A percentile compares a stretch with the other conserved stretches of the same genome.
Conservation (phyloP, 2,797 vertebrate species). For the Mus caroli region DNA sequence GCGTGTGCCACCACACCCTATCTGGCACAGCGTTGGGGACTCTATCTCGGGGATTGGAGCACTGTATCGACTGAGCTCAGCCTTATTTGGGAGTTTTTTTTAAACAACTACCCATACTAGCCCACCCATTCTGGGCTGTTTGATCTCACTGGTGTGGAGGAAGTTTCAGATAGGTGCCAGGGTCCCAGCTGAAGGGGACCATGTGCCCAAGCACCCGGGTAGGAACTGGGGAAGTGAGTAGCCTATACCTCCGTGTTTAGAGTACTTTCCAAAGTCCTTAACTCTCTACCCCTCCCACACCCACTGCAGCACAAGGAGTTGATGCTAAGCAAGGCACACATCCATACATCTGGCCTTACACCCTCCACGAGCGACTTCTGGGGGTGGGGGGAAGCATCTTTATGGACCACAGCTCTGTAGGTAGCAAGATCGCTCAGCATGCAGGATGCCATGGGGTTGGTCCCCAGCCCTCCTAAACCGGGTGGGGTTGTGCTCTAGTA, state of each 20-base stretch:
- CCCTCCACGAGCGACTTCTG: background rate
- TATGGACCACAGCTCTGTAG: background rate
- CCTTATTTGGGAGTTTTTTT: background rate
- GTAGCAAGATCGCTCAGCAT: background rate
- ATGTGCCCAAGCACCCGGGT: background rate
- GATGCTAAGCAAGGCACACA: rapidly evolving
- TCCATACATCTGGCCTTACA: background rate
- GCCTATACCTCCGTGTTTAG: background rate
- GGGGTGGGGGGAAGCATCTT: background rate
- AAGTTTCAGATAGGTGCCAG: background rate
- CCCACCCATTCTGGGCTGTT: background rate
- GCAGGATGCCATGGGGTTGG: background rate
- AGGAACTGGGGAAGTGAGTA: background rate
- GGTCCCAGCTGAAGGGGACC: background rate
- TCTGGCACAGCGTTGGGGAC: background rate
- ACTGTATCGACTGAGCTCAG: background rate
- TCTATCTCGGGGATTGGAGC: background rate
- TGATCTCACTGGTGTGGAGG: background rate
- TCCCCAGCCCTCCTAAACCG: background rate
- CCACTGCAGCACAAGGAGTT: rapidly evolving
- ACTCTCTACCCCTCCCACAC: no score
- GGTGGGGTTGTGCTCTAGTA: background rate
- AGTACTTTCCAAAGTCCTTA: background rate
- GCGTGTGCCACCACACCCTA: background rate
- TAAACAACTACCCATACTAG: background rate